Percentiles rank a stretch among this genome's conserved stretches.
These are phyloP conservation scores for Solea senegalensis DNA, from an alignment of 2,113 vertebrate species.

Conservation along the genomic window DNA sequence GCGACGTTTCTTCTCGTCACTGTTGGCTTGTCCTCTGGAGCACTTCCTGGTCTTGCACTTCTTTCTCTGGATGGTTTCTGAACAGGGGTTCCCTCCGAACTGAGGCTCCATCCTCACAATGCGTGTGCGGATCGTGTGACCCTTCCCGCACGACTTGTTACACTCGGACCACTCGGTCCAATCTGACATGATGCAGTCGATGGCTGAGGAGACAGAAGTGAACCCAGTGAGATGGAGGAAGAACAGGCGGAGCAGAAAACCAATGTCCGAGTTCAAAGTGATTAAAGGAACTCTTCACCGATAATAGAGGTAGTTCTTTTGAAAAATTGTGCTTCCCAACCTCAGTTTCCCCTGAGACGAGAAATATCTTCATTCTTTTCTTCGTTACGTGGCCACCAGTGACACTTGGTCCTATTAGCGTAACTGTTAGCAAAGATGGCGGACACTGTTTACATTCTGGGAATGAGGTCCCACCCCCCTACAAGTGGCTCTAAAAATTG, in stretches of 20 bases:
- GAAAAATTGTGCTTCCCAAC: too few relatives aligned
- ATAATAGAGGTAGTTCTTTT: too few relatives aligned
- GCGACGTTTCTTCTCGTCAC: slow-evolving; percentile 89
- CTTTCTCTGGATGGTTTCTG: slow-evolving; percentile 91
- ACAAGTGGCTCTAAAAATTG: too few relatives aligned
- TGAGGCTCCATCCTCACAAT: slow-evolving; percentile 92
- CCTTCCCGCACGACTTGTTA: slow-evolving; percentile 97
- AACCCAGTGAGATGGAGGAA: not conserved
- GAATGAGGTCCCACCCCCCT: too few relatives aligned
- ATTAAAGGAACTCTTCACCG: too few relatives aligned
- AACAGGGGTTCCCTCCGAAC: slow-evolving; percentile 91
- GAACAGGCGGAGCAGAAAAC: not conserved
- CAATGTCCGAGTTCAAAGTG: not conserved
- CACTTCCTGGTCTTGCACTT: slow-evolving; percentile 95
- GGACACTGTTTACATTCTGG: too few relatives aligned
- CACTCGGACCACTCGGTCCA: slow-evolving; percentile 98
- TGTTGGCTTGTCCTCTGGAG: slow-evolving; percentile 83
- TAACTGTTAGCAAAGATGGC: too few relatives aligned
- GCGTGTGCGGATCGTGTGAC: slow-evolving; percentile 93
- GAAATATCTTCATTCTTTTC: too few relatives aligned
- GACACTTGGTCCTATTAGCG: too few relatives aligned
- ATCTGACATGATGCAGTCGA: slow-evolving; percentile 90
- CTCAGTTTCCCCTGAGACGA: too few relatives aligned
- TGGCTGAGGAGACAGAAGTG: slow-evolving; percentile 80
- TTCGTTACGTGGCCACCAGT: too few relatives aligned